A percentile compares a stretch with the other conserved stretches of the same genome.
phyloP scores from a whole-genome alignment of 2,888 invertebrate species.

The Drosophila nr. fundita region DNA sequence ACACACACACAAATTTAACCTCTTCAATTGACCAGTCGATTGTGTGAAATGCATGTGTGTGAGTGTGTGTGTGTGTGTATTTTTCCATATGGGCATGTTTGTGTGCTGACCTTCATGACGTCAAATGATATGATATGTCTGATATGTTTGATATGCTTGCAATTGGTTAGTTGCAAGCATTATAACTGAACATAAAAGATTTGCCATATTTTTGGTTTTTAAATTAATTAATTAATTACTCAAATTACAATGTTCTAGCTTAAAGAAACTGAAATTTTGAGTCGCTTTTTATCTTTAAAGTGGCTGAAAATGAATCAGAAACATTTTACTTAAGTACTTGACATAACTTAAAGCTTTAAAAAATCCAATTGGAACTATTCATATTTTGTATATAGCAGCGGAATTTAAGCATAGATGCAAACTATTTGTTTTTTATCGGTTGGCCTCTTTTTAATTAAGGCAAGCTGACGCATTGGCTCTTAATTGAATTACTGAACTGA shows the following conservation, averaged over 20 bases:
- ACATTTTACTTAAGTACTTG: too few species aligned
- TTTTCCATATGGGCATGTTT: conserved; percentile 10
- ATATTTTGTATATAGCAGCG: too few species aligned
- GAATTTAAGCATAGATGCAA: neutral
- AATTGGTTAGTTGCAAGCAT: neutral
- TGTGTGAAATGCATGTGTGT: conserved; percentile 14
- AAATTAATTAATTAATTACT: neutral
- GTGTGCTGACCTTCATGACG: conserved; percentile 70
- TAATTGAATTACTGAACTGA: conserved; percentile 56
- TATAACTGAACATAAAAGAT: neutral
- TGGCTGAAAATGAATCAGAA: too few species aligned
- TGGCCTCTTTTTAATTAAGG: conserved; percentile 42
- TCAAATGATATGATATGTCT: conserved; percentile 30
- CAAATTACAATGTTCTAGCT: neutral
- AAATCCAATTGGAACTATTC: too few species aligned
- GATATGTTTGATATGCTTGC: neutral
- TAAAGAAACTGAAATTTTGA: too few species aligned
- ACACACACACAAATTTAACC: conserved; percentile 64
- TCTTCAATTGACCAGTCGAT: conserved; percentile 70
- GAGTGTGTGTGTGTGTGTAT: neutral
- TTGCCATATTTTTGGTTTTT: neutral
- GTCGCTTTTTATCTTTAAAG: too few species aligned
- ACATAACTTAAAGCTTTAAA: too few species aligned
- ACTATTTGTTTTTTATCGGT: conserved; percentile 1
- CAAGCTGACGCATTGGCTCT: conserved; percentile 49